Percentiles rank a stretch among this genome's conserved stretches.
phyloP scores from a whole-genome alignment of 2,888 invertebrate species.

The Fragum whitleyi region DNA sequence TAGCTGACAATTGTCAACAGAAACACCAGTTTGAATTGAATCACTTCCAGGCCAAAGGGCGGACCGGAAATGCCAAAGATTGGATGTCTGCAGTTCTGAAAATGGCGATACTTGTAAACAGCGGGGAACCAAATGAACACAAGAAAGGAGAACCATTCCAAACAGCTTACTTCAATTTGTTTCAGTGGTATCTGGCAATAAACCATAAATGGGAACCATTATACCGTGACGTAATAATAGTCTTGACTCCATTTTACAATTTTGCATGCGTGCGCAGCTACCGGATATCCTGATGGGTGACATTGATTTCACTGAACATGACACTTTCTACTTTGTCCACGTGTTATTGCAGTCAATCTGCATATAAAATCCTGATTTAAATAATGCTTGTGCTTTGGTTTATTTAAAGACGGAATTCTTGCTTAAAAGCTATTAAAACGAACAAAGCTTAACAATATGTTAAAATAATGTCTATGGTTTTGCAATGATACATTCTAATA shows the following conservation, averaged over 20 bases:
- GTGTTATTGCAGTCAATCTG: not conserved
- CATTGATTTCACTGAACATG: slow-evolving; percentile 24
- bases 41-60: slow-evolving; percentile 8
- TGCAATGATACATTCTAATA: no score
- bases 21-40: no score
- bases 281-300: slow-evolving; percentile 30
- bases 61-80: slow-evolving; percentile 8
- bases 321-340: slow-evolving; percentile 4
- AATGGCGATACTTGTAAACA: slow-evolving; percentile 24
- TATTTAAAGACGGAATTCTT: no score
- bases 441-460: no score
- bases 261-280: slow-evolving; percentile 20
- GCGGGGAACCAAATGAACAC: not conserved
- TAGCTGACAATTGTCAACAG: no score
- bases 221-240: slow-evolving; percentile 29
- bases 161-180: slow-evolving; percentile 26
- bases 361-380: not conserved
- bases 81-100: slow-evolving; percentile 7
- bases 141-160: slow-evolving; percentile 8
- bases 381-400: no score
- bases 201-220: slow-evolving; percentile 14
- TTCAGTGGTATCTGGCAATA: slow-evolving; percentile 17
- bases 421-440: no score
- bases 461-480: no score
- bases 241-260: slow-evolving; percentile 13